These are phyloP conservation scores for Camponotus floridanus DNA, from an alignment of 1,140 invertebrate species.

Conservation along the genomic window DNA sequence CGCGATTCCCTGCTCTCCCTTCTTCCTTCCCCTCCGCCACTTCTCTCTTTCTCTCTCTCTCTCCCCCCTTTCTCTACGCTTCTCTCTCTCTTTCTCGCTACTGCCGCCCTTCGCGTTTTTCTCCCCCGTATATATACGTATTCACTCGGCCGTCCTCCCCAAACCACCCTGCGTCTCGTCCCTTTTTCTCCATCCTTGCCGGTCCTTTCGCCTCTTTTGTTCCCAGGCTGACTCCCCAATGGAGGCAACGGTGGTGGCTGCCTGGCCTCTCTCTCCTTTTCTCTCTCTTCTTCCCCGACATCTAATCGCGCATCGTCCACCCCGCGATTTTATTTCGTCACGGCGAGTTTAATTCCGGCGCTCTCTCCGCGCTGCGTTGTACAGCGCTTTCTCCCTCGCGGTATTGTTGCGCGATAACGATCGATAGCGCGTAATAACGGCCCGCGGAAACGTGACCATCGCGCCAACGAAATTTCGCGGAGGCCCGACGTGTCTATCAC, in stretches of 20 bases:
- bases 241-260: slow-evolving; percentile 41
- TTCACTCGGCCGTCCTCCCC: slow-evolving; percentile 51
- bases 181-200: slow-evolving; percentile 40
- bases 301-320: slow-evolving; percentile 66
- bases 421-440: slow-evolving; percentile 66
- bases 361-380: slow-evolving; percentile 4
- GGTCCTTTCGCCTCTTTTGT: slow-evolving; percentile 62
- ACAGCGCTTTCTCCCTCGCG: slow-evolving; percentile 13
- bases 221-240: slow-evolving; percentile 50
- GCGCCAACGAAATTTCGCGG: slow-evolving; percentile 39
- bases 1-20: slow-evolving; percentile 64
- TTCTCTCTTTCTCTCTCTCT: slow-evolving; percentile 17
- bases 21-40: neutral
- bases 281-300: slow-evolving; percentile 43
- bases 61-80: neutral
- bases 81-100: neutral
- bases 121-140: slow-evolving; percentile 60
- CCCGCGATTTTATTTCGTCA: slow-evolving; percentile 68
- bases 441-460: slow-evolving; percentile 46
- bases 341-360: slow-evolving; percentile 47
- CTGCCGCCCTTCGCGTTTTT: slow-evolving; percentile 43
- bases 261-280: slow-evolving; percentile 3
- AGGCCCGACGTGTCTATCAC: slow-evolving; percentile 4
- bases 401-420: slow-evolving; percentile 57
- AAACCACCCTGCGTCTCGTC: neutral